phyloP scores from a whole-genome alignment of 2,888 invertebrate species.

The Molanna angustata region DNA sequence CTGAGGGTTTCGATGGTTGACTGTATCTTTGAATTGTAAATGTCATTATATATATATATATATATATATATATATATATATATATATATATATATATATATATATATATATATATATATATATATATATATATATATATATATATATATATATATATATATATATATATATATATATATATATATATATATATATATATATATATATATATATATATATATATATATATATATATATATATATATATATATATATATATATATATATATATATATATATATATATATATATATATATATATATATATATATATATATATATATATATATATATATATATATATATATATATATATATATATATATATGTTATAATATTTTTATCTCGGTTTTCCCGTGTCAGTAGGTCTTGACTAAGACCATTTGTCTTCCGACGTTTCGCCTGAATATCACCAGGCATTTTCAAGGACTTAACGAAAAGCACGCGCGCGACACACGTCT shows the following conservation, averaged over 20 bases:
- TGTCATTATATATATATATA: too few relatives aligned
- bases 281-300: constrained; percentile 8
- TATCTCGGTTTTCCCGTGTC: too few relatives aligned
- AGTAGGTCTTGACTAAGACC: too few relatives aligned
- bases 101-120: constrained; percentile 6
- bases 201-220: constrained; percentile 7
- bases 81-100: constrained; percentile 7
- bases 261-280: constrained; percentile 7
- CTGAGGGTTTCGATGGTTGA: too few relatives aligned
- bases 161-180: constrained; percentile 7
- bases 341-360: constrained; percentile 8
- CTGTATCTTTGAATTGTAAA: too few relatives aligned
- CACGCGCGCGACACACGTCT: too few relatives aligned
- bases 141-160: constrained; percentile 7
- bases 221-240: constrained; percentile 7
- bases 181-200: constrained; percentile 7
- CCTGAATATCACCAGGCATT: too few relatives aligned
- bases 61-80: constrained; percentile 7
- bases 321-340: constrained; percentile 9
- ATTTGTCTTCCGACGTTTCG: too few relatives aligned
- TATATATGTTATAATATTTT: too few relatives aligned
- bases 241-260: constrained; percentile 7
- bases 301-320: constrained; percentile 2
- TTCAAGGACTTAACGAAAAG: too few relatives aligned
- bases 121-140: constrained; percentile 7